Base-by-base conservation (phyloP, 2,113 vertebrate species). In the Ivindomyrus marchei region DNA sequence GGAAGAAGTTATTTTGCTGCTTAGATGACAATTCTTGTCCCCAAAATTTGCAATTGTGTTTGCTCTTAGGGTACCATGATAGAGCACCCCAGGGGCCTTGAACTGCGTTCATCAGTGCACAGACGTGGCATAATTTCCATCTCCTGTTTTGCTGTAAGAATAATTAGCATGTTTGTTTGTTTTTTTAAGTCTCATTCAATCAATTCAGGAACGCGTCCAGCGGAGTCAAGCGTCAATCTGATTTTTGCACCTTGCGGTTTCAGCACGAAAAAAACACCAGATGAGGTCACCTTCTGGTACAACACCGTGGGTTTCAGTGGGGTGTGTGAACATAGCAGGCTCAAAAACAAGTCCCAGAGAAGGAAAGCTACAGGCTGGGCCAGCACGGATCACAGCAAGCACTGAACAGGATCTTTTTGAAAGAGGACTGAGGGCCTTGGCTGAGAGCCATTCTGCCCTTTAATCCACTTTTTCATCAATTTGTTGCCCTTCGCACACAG, bases 381-480 rank as follows among this genome's bases (percentile, higher is more conserved):
- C 36, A 46, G 52, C 77, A 83, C 19, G 21, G 53, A 53, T 45
- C 74, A 56, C 47, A 45, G 77, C 21, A 27, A 42, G 77, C 89
- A 70, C 66, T 36, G 85, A 90, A 87, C 85, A 52, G 62, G 36
- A 87, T 62, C 36, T 88, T 45, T 62, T 42, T 88, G 87, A 70
- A 88, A 52, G 87, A 19, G 10, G 17, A 7, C 86, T 10, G 58
- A 45, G 80, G 45, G 42, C 7, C 45, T 88, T 89, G 90, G 90
- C 80, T 42, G 39, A 15, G 83, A 50, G 80, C 88, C 88, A 86
- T 27, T 70, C 27, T 58, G 21, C 62, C 45, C n/a, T 88, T 89
- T 89, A 74, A 85, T 66, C 88, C 90, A 85, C 45, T 88, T 89
- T 88, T 53, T 84, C 88, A 58, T 27, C 87, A 85, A 74, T 62